phyloP scores from a whole-genome alignment of 1,140 invertebrate species.

The Globodera ellingtonae region DNA sequence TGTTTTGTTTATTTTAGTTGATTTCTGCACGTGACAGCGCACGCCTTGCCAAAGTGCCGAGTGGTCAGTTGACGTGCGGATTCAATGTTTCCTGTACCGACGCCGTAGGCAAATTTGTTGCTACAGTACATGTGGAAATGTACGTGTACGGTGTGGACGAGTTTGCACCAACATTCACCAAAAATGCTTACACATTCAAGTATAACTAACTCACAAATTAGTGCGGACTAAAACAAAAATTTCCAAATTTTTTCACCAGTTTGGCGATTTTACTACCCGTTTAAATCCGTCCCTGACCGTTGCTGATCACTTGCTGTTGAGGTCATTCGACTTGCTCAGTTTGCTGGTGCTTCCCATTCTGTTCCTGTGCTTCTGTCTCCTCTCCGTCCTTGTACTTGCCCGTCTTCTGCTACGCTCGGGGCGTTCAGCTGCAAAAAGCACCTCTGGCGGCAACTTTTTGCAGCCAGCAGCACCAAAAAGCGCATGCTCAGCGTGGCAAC shows the following conservation, averaged over 20 bases:
- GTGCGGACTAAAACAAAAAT: background rate
- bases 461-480: constrained; percentile 3
- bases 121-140: constrained; percentile 50
- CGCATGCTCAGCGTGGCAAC: constrained; percentile 9
- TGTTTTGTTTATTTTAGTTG: background rate
- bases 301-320: background rate
- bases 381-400: background rate
- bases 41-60: constrained; percentile 33
- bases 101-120: constrained; percentile 37
- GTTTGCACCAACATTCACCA: constrained; percentile 58
- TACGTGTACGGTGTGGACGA: constrained; percentile 57
- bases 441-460: background rate
- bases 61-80: constrained; percentile 18
- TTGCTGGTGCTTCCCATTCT: background rate
- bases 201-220: too few relatives aligned
- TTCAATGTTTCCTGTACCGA: constrained; percentile 52
- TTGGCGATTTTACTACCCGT: background rate
- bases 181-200: constrained; percentile 55
- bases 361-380: background rate
- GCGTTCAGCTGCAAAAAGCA: background rate
- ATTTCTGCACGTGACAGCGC: constrained; percentile 28
- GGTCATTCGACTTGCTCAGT: background rate
- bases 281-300: background rate
- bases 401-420: background rate
- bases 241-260: background rate